phyloP scores from a whole-genome alignment of 2,113 vertebrate species.

The Phaethornis superciliosus region DNA sequence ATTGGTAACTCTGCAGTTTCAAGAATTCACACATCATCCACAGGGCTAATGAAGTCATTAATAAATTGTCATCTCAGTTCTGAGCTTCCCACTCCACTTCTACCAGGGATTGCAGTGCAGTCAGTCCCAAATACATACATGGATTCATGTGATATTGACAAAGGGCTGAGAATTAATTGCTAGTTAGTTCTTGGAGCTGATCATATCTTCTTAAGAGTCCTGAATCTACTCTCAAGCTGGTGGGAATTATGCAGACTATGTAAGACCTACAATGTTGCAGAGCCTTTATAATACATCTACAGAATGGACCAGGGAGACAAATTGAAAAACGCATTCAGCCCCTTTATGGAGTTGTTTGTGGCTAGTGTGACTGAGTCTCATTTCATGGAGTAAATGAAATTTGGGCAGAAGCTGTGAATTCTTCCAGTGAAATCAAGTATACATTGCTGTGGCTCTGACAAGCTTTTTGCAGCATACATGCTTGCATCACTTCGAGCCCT shows the following conservation, averaged over 20 bases:
- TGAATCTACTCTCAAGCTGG: not conserved
- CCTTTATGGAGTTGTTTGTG: not conserved
- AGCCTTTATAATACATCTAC: not conserved
- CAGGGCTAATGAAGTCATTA: not conserved
- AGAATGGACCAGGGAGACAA: not conserved
- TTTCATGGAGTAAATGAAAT: not conserved
- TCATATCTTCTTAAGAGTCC: fast-evolving
- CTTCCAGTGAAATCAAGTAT: not conserved
- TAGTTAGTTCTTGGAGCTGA: not conserved
- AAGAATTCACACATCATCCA: not conserved
- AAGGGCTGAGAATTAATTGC: not conserved
- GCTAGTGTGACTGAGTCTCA: not conserved
- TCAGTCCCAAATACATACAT: fast-evolving
- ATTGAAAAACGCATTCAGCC: not conserved
- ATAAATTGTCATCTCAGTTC: not conserved
- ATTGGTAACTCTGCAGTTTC: not conserved
- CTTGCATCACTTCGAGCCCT: not conserved
- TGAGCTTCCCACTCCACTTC: not conserved
- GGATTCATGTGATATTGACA: fast-evolving
- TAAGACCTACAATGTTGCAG: not conserved
- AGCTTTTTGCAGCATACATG: not conserved
- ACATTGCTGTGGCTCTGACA: not conserved
- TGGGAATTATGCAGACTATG: not conserved
- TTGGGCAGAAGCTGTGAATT: not conserved
- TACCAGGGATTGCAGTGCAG: not conserved